These are phyloP conservation scores for Aurelia aurita complex sp. Pacific DNA, from an alignment of 30 jellyfish, hydroid and myxozoan species.

Conservation along the genomic window DNA sequence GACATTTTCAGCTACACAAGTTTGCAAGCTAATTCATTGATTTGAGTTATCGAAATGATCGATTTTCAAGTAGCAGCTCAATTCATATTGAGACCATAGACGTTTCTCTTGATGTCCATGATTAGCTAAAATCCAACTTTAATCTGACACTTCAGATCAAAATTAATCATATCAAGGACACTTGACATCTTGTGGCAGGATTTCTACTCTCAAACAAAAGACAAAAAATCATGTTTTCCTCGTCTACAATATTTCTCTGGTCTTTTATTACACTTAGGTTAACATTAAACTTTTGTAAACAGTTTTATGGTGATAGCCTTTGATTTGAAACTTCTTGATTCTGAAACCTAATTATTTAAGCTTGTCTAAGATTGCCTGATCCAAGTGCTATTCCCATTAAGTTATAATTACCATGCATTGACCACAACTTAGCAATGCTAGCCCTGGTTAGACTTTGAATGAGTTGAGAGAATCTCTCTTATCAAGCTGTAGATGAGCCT, in stretches of 20 bases:
- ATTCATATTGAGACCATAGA: too few species aligned
- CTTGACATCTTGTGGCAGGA: constrained; percentile 52
- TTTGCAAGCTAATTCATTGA: too few species aligned
- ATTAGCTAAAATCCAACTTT: constrained; percentile 17
- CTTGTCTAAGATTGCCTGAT: constrained; percentile 24
- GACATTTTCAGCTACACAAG: too few species aligned
- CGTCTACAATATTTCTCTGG: constrained; percentile 43
- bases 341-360: constrained; percentile 18
- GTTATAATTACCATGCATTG: constrained; percentile 43
- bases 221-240: constrained; percentile 36
- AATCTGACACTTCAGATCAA: constrained; percentile 38
- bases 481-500: constrained; percentile 37
- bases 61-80: too few species aligned
- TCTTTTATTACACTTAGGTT: constrained; percentile 41
- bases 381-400: constrained; percentile 64
- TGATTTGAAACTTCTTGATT: constrained; percentile 43
- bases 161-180: constrained; percentile 42
- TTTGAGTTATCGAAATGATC: too few species aligned
- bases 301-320: constrained; percentile 37
- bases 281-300: constrained; percentile 33
- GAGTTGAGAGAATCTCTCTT: constrained; percentile 27
- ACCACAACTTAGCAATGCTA: constrained; percentile 38
- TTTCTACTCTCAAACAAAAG: constrained; percentile 15
- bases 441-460: constrained; percentile 23
- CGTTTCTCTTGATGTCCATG: too few species aligned